A percentile compares a stretch with the other conserved stretches of the same genome.
Conservation (phyloP, 2,888 invertebrate genomes). For the Lepidonotus clava region DNA sequence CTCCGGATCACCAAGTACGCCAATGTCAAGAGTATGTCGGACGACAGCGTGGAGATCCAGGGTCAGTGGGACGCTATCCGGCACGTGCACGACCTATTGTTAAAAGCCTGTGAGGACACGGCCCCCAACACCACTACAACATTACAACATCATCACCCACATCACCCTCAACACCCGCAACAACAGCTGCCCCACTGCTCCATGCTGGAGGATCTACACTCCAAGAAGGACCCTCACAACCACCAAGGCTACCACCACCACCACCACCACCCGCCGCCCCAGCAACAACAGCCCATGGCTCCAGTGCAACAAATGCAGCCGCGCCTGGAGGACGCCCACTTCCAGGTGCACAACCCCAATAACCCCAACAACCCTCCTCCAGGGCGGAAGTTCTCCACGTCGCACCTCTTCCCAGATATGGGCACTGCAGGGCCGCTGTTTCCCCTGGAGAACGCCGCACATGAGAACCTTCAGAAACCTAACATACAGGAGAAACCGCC, state of each 20-base stretch:
- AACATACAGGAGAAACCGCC: neutral
- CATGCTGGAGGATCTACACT: constrained; percentile 1
- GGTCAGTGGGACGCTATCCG: constrained; percentile 21
- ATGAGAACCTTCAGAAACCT: neutral
- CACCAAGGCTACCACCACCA: neutral
- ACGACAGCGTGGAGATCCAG: constrained; percentile 30
- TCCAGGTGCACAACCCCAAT: too few species aligned
- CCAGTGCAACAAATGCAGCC: too few species aligned
- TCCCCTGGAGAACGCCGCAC: neutral
- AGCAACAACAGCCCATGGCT: too few species aligned
- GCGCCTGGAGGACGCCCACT: too few species aligned
- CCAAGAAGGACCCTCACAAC: constrained; percentile 5
- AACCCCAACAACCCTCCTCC: neutral
- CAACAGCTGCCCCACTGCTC: neutral
- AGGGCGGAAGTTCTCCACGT: neutral
- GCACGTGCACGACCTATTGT: constrained; percentile 5
- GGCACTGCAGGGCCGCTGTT: neutral
- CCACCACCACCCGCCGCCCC: neutral
- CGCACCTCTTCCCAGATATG: neutral
- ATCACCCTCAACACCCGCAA: neutral
- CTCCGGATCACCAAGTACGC: constrained; percentile 23
- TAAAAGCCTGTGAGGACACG: neutral
- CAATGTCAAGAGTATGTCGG: constrained; percentile 12
- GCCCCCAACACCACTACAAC: too few species aligned
- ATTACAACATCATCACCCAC: too few species aligned